Conservation (phyloP, 2,113 vertebrate species). For the Penelope pileata region DNA sequence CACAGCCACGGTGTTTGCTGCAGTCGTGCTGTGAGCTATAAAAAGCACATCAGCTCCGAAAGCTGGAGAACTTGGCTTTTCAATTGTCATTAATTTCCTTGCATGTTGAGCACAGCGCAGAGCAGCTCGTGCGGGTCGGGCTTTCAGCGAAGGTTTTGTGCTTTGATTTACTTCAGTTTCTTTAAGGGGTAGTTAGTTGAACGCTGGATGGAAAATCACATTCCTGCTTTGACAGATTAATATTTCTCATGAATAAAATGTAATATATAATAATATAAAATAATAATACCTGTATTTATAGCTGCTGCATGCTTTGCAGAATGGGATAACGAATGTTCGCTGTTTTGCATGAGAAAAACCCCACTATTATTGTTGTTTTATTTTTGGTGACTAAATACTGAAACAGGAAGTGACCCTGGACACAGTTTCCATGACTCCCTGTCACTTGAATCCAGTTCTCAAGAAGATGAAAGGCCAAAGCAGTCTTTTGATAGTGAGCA, state of each 20-base stretch:
- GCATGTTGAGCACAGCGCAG: too few relatives aligned
- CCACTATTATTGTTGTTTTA: constrained; percentile 51
- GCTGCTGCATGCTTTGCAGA: constrained; percentile 8
- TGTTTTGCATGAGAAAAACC: constrained; percentile 58
- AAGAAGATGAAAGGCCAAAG: constrained; percentile 86
- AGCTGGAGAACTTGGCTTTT: not conserved
- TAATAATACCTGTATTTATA: constrained; percentile 36
- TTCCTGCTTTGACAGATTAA: not conserved
- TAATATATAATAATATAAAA: too few relatives aligned
- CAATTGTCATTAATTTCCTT: not conserved
- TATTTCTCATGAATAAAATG: not conserved
- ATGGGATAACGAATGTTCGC: constrained; percentile 40
- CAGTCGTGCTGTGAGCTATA: rapidly evolving
- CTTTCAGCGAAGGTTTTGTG: not conserved
- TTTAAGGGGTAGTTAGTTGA: not conserved
- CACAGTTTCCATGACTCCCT: constrained; percentile 89
- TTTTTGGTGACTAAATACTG: constrained; percentile 75
- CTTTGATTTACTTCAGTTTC: not conserved
- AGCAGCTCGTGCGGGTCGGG: not conserved
- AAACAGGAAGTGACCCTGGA: constrained; percentile 87
- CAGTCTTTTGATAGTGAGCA: constrained; percentile 81
- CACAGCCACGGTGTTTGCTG: not conserved
- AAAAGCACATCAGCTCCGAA: not conserved
- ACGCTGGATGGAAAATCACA: not conserved
- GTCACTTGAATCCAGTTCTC: constrained; percentile 78